Base-by-base conservation (phyloP, 2,888 invertebrate genomes). In the Cremastinae sp. region DNA sequence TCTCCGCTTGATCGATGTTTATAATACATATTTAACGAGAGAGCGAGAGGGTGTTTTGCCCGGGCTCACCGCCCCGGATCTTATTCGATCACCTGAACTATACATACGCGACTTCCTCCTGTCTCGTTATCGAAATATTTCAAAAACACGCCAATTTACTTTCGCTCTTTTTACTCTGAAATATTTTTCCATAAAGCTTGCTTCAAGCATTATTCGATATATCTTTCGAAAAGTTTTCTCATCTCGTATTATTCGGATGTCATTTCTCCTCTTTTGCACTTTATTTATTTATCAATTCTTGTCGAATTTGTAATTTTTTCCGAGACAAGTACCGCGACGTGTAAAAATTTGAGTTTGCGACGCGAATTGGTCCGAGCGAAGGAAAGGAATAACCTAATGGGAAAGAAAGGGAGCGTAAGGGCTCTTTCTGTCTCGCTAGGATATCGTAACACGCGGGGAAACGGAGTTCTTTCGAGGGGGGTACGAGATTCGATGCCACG, bases 401-500 rank as follows among this genome's bases (percentile, higher is more conserved):
- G 28, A 28, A 28, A 28, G 28, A 5, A 28, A 28, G 28, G 28
- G 49, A 69, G 36, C 47, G 28, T 8, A 43, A 4, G 18, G 38
- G 58, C 20, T 53, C 20, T 22, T 56, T 61, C 34, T n/a, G 51
- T 72, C 41, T 51, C 43, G 28, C 12, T 66, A 54, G 76, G 69
- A 75, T 71, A 73, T 69, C 73, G 72, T 49, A 78, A 79, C 76
- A 82, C 78, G 79, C 78, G 83, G 74, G 82, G 84, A 82, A 79
- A 75, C 28, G 80, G 38, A 78, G 80, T 82, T 81, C 82, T 80
- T 82, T 80, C 28, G 28, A 28, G 28, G 82, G 81, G 83, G 84
- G 83, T 73, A 83, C 81, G 81, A 28, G 28, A 84, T 84, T 81
- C 81, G 80, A 81, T 79, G 83, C 81, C 79, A 74, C 85, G 83